Base-by-base conservation (phyloP, 2,113 vertebrate genomes). In the Rhineura floridana region DNA sequence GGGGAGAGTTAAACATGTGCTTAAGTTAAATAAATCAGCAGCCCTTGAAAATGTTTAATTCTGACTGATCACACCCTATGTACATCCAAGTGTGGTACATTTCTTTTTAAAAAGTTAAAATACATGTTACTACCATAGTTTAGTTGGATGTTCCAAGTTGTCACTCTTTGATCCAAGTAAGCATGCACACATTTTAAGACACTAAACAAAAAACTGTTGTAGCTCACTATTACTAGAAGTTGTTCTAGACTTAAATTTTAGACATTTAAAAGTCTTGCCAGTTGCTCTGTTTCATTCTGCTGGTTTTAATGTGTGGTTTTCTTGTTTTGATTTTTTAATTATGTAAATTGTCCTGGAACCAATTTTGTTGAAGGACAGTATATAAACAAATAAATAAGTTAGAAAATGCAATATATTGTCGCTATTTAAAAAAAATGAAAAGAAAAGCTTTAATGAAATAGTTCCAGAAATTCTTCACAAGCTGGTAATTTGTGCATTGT, bases 381-480 rank as follows among this genome's bases (percentile, higher is more conserved):
- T 75, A 11, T 75, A 75, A 62, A 72, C 15, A 42, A 39, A 13
- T 83, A n/a, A 48, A 13, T 83, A 48, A 48, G 52, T 65, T 73
- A 73, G 30, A 46, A 81, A 87, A 81, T 72, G n/a, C 19, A 73
- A 19, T 67, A 86, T 79, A 65, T 33, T 50, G 63, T 42, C 46
- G 33, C 28, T 73, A 42, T 87, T 59, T 81, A 59, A 15, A 13
- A 6, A 39, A 46, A 9, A 73, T 17, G 19, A 62, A 72, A 80
- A 33, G n/a, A 23, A 46, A 50, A 73, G 36, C 55, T 59, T 75
- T 67, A 86, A 87, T 75, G 52, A 82, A 81, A 87, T 73, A 44
- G 52, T 76, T 85, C 75, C 70, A 76, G 55, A 87, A 82, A 36
- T 87, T 73, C 39, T 81, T 81, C 67, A 85, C 55, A 87, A 19